Conservation (phyloP, 2,113 vertebrate genomes). For the Paramormyrops kingsleyae region DNA sequence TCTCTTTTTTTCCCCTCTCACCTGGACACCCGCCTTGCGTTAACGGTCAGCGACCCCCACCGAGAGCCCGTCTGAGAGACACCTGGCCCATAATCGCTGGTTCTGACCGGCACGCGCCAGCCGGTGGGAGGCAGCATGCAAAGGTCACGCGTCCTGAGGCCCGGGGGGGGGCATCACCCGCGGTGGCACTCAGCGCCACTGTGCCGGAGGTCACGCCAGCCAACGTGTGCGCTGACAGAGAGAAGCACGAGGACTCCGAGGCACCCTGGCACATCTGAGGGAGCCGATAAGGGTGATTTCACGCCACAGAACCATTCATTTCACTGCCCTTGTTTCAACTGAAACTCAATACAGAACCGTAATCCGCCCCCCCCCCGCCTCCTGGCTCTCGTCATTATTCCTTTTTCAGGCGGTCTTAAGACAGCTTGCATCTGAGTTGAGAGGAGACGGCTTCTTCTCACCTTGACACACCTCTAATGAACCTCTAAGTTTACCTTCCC, state of each 20-base stretch:
- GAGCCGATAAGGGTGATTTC: constrained; percentile 46
- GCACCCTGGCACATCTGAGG: constrained; percentile 32
- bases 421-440: constrained; percentile 47
- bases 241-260: constrained; percentile 27
- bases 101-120: not conserved
- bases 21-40: not conserved
- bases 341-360: constrained; percentile 26
- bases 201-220: constrained; percentile 12
- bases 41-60: not conserved
- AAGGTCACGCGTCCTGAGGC: not conserved
- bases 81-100: not conserved
- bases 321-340: constrained; percentile 48
- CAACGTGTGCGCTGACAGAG: constrained; percentile 26
- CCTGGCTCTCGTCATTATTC: not conserved
- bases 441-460: constrained; percentile 53
- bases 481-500: constrained; percentile 48
- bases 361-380: not conserved
- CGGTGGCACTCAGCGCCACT: not conserved
- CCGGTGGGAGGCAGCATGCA: not conserved
- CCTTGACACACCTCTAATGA: constrained; percentile 57
- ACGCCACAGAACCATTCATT: constrained; percentile 54
- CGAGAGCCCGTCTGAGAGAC: not conserved
- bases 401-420: constrained; percentile 19
- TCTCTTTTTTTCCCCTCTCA: not conserved
- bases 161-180: not conserved